Evolutionary conservation across 2,797 vertebrate species (phyloP), one percentile per base, ranked within the genome.

Genomic region (Pseudomugil tenellus): DNA sequence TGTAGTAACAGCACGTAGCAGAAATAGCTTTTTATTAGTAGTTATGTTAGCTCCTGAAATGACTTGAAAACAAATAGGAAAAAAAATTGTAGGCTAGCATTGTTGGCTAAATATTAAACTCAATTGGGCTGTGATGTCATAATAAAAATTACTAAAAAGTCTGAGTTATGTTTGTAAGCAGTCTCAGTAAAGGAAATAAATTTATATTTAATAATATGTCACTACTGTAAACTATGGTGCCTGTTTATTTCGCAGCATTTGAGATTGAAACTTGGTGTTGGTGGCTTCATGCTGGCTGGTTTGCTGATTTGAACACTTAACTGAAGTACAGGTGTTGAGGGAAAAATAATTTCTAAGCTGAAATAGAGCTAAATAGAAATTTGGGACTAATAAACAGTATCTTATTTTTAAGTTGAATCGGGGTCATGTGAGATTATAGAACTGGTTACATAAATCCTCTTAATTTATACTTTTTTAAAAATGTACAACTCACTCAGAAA

Each of bases 381-480:
- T 7, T n/a, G 37, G 55, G 34, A 46, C 25, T 28, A 19, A n/a
- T 2, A 25, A 58, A 76, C 62, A 67, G 34, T 58, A 1, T 7
- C 35, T 16, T 17, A 41, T 16, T n/a, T 58, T 2, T 65, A 19
- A 41, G 60, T 43, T 41, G 26, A 73, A 37, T 12, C 35, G 58
- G 54, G 35, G 13, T 65, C 62, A 79, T 58, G 58, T 61, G 51
- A 73, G 41, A 60, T 72, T 52, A 56, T 61, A 5, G 57, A 85
- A 81, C 34, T 68, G 72, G 77, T 89, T 84, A 80, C 67, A 78
- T 68, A 87, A 91, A 87, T n/a, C 81, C 72, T 67, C 72, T 0
- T 34, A 14, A 70, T 41, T 37, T 23, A 51, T 3, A 58, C 10
- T 16, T 84, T 14, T 14, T 12, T 13, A 34, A 84, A 86, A 87